Evolutionary conservation across 2,888 invertebrate species (phyloP), one percentile per base, ranked within the genome.

Genomic region (Cerastis leucographa): DNA sequence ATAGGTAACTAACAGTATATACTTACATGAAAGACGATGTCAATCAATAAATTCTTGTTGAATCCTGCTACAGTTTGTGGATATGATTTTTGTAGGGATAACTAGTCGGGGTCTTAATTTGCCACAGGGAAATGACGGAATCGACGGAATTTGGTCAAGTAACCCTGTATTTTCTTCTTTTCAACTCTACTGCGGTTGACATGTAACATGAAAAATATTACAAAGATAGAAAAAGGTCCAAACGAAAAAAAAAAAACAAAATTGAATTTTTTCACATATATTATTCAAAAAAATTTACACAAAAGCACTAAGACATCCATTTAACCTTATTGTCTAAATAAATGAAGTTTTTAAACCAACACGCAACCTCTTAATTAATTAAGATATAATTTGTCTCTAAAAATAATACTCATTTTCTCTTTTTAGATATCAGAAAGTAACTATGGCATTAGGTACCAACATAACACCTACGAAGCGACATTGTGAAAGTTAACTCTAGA

Each of bases 271-370:
- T 94, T 92, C 96, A 97, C 96, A 97, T 97, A 97, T 97, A 97
- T 97, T 97, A 96, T 95, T 96, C 96, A 96, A 97, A 96, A 96
- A 97, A 96, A 96, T 95, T 95, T 97, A 97, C 96, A 97, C 96
- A 96, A 97, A 97, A 97, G 97, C 97, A 97, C 97, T 97, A 97
- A 96, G 96, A 97, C 97, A 97, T 97, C 96, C 96, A 97, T 96
- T 96, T 95, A 96, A 96, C 93, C 97, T 97, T 97, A 97, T 95
- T 94, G 95, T 96, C 97, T 97, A 97, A 95, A 95, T 96, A 96
- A 96, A 96, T 94, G 96, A 96, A 96, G 93, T 93, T 95, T 80
- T 94, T 94, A 96, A 95, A 95, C 92, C 94, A 93, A 96, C 96
- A 96, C 96, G 94, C 95, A 95, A 96, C 94, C 94, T 93, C 95